These are phyloP conservation scores for Mizuhopecten yessoensis DNA, from an alignment of 1,140 invertebrate genomes.

Conservation along the genomic window DNA sequence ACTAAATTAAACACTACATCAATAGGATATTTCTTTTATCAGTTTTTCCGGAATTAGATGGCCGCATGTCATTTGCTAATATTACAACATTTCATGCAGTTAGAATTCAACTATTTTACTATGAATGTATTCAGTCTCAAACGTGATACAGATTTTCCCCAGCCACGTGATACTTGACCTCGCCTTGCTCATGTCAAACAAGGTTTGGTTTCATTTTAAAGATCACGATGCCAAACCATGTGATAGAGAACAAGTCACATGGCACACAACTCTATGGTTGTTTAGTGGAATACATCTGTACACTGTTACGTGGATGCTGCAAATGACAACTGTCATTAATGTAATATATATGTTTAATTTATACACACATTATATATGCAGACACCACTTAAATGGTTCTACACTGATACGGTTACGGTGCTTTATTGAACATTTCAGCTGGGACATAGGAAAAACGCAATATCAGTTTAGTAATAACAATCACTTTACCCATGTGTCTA, in stretches of 20 bases:
- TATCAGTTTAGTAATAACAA: neutral
- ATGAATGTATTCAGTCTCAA: too few relatives aligned
- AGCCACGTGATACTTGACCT: too few relatives aligned
- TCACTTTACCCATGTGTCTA: neutral
- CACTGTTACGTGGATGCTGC: neutral
- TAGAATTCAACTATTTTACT: too few relatives aligned
- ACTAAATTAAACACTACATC: too few relatives aligned
- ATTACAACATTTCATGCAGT: too few relatives aligned
- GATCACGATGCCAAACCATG: too few relatives aligned
- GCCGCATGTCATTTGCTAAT: too few relatives aligned
- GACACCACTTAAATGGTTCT: constrained; percentile 14
- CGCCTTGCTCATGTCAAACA: too few relatives aligned
- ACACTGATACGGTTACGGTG: neutral
- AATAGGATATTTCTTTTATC: too few relatives aligned
- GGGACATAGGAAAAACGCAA: neutral
- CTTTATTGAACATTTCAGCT: neutral
- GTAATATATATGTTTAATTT: neutral
- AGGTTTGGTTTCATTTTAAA: too few relatives aligned
- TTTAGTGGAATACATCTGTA: neutral
- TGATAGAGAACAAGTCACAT: neutral
- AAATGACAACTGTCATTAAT: neutral
- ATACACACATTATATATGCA: constrained; percentile 24
- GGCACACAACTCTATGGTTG: neutral
- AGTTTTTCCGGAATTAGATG: too few relatives aligned
- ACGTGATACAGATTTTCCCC: too few relatives aligned